Evolutionary conservation across 2,888 invertebrate genomes (phyloP), one percentile per base, ranked within the genome.

Genomic region (Lumbricus terrestris): DNA sequence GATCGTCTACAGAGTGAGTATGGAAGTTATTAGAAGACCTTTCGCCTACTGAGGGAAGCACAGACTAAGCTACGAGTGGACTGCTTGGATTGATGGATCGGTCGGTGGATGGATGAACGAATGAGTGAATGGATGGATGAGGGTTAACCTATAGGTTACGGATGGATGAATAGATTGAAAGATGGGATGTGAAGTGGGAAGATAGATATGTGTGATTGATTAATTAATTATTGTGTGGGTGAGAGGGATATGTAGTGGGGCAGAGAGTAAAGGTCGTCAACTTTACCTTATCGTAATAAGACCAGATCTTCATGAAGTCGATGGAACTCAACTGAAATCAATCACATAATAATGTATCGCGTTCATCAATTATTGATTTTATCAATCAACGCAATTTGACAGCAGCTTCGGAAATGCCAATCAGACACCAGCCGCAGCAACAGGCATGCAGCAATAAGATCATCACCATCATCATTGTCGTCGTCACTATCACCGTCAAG

Each of bases 401-500:
- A 16, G n/a, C n/a, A n/a, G n/a, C 69, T 69, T 29, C 69, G n/a
- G 69, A 69, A n/a, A 29, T 18, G 18, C 16, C 18, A 47, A 18
- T 18, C 54, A 54, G 54, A 54, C 13, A 42, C 18, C 15, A 54
- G 23, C 5, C 54, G 29, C 54, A 54, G 54, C 15, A 42, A 42
- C 16, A 15, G 16, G 11, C 42, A 42, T 40, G 29, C 85, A 37
- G 29, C 15, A 90, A 33, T 34, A 4, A 40, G 82, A 88, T 40
- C 90, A 85, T 42, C 90, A 88, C 42, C 42, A 90, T 42, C 88
- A 88, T 85, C 88, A 88, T 85, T 42, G 40, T 90, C 90, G 37
- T 83, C 85, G 85, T 82, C 90, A 90, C 37, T 82, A 90, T 38
- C 83, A 90, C 40, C 90, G 88, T 88, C 90, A 90, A 90, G n/a